Percentiles rank a stretch among this genome's conserved stretches.
Conservation (phyloP, 2,888 invertebrate genomes). For the Brachycybe producta region DNA sequence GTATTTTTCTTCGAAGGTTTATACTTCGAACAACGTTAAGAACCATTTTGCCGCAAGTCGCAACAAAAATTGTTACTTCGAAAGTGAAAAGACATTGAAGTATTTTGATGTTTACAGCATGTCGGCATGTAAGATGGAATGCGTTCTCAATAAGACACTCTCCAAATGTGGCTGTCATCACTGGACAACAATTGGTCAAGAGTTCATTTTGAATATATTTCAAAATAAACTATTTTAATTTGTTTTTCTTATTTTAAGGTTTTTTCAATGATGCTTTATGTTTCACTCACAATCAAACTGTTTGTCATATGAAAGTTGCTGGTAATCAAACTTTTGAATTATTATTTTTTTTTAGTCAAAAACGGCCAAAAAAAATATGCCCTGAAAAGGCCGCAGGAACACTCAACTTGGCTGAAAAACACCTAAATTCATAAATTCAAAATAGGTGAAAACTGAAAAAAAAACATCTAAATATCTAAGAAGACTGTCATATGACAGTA, state of each 20-base stretch:
- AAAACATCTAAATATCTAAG: too few species aligned
- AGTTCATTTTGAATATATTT: neutral
- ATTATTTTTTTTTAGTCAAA: neutral
- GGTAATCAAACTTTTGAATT: neutral
- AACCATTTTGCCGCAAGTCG: constrained; percentile 6
- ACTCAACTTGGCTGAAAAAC: too few species aligned
- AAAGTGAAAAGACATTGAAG: constrained; percentile 9
- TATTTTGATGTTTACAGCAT: constrained; percentile 7
- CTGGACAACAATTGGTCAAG: constrained; percentile 10
- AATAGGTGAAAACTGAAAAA: too few species aligned
- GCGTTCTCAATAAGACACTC: constrained; percentile 5
- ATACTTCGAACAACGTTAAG: constrained; percentile 4
- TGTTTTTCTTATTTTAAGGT: constrained; percentile 1
- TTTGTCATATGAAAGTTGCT: constrained; percentile 11
- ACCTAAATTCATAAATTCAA: too few species aligned
- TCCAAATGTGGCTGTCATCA: constrained; percentile 11
- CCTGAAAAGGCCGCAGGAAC: too few species aligned
- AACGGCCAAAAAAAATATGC: too few species aligned
- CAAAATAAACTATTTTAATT: neutral
- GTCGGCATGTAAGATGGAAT: constrained; percentile 14
- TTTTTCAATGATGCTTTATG: constrained; percentile 2
- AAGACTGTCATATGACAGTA: too few species aligned
- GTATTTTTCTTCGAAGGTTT: neutral
- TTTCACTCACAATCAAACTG: neutral
- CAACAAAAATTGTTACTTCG: constrained; percentile 5